phyloP scores from a whole-genome alignment of 2,888 invertebrate genomes.

The Drosophila anomalata region DNA sequence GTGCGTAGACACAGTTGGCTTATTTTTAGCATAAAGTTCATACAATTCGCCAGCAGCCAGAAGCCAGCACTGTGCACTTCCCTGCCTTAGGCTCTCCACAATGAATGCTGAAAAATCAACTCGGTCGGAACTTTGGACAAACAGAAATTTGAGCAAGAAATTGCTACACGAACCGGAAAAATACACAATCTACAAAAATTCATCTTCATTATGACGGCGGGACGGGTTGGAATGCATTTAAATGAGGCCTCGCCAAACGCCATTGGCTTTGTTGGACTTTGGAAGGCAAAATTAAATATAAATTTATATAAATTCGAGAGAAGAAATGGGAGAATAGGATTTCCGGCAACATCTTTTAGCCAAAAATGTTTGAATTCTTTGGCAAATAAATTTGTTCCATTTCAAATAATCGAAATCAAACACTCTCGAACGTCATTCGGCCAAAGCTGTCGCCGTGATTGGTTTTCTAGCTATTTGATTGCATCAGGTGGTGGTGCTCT shows the following conservation, averaged over 20 bases:
- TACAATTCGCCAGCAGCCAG: constrained; percentile 4
- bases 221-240: constrained; percentile 63
- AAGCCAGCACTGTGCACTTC: constrained; percentile 5
- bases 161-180: constrained; percentile 73
- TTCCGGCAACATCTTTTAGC: not conserved
- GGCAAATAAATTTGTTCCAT: not conserved
- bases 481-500: constrained; percentile 49
- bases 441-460: constrained; percentile 30
- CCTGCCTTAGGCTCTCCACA: constrained; percentile 29
- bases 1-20: not conserved
- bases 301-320: constrained; percentile 7
- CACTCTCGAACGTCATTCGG: constrained; percentile 58
- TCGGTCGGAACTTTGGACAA: constrained; percentile 56
- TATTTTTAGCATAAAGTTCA: constrained; percentile 4
- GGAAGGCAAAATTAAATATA: constrained; percentile 6
- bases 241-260: constrained; percentile 49
- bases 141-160: constrained; percentile 59
- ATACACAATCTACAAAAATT: constrained; percentile 76
- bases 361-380: too few species aligned
- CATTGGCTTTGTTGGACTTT: not conserved
- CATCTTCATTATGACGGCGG: constrained; percentile 63
- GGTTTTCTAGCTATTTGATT: constrained; percentile 50
- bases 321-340: not conserved
- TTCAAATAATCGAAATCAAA: constrained; percentile 70
- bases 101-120: constrained; percentile 50